Conservation (phyloP, 2,113 vertebrate genomes). For the Nycticorax nycticorax region DNA sequence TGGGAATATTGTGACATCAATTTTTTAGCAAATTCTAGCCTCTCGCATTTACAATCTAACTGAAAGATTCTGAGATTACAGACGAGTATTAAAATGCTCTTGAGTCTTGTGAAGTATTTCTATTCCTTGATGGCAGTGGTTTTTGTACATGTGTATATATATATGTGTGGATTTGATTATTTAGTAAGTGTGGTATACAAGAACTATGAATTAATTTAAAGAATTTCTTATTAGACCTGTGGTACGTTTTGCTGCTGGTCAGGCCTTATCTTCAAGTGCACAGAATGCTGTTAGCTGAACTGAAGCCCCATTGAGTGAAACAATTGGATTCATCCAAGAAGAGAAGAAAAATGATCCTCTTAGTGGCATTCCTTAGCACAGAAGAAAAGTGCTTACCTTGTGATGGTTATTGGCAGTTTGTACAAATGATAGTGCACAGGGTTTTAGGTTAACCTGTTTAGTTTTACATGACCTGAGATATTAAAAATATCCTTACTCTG, state of each 20-base stretch:
- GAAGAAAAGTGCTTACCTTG: slow-evolving; percentile 21
- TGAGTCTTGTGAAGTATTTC: background rate
- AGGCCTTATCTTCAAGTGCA: background rate
- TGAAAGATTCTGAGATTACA: background rate
- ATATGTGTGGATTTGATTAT: background rate
- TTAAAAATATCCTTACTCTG: slow-evolving; percentile 23
- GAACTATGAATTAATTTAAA: background rate
- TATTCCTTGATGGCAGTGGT: background rate
- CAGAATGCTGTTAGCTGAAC: slow-evolving; percentile 16
- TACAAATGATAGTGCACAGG: slow-evolving; percentile 3
- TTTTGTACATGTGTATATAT: background rate
- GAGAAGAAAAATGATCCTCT: slow-evolving; percentile 49
- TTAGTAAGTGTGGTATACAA: background rate
- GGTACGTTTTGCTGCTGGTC: background rate
- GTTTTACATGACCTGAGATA: slow-evolving; percentile 42
- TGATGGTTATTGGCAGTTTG: slow-evolving; percentile 37
- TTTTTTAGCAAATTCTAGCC: background rate
- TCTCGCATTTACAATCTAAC: background rate
- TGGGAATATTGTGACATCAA: background rate
- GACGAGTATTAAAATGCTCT: background rate
- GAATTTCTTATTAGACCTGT: background rate
- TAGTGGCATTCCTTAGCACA: background rate
- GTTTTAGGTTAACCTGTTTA: slow-evolving; percentile 48
- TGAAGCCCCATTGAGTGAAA: slow-evolving; percentile 49
- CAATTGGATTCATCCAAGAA: slow-evolving; percentile 34